Percentiles rank a stretch among this genome's conserved stretches.
Conservation (phyloP, 2,888 invertebrate genomes). For the Calliopum simillimum region DNA sequence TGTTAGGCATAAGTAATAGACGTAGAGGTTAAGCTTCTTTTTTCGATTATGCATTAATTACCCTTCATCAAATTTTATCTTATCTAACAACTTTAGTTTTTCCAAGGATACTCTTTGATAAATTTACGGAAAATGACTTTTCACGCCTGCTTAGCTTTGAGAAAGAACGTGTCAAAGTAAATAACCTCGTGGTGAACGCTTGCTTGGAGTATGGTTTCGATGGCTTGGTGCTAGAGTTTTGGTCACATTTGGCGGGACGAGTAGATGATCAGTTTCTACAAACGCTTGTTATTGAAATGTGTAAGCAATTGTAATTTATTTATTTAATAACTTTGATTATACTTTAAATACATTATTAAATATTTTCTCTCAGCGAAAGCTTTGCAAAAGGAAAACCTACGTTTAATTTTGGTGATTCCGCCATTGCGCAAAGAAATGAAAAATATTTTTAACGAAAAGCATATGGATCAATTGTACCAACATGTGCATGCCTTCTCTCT, state of each 20-base stretch:
- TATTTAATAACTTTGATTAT: neutral
- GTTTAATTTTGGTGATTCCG: conserved; percentile 83
- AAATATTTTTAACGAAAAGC: conserved; percentile 78
- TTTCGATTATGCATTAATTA: neutral
- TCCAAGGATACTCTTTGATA: conserved; percentile 90
- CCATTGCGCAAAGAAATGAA: conserved; percentile 72
- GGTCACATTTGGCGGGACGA: conserved; percentile 84
- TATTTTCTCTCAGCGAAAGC: conserved; percentile 68
- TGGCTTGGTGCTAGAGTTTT: conserved; percentile 91
- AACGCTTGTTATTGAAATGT: conserved; percentile 74
- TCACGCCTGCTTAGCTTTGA: conserved; percentile 77
- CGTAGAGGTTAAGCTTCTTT: neutral
- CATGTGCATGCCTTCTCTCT: conserved; percentile 88
- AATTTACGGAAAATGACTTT: conserved; percentile 83
- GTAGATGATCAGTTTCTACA: conserved; percentile 71
- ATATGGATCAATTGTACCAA: conserved; percentile 82
- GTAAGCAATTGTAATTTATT: conserved; percentile 45
- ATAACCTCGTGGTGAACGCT: conserved; percentile 75
- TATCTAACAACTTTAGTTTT: conserved; percentile 72
- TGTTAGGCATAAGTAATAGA: too few relatives aligned
- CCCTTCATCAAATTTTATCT: conserved; percentile 31
- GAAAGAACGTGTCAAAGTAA: conserved; percentile 76
- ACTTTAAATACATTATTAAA: neutral
- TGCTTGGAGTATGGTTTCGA: conserved; percentile 85
- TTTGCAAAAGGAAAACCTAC: conserved; percentile 71